phyloP scores from a whole-genome alignment of 1,140 invertebrate genomes.

The Drosophila seguyi region DNA sequence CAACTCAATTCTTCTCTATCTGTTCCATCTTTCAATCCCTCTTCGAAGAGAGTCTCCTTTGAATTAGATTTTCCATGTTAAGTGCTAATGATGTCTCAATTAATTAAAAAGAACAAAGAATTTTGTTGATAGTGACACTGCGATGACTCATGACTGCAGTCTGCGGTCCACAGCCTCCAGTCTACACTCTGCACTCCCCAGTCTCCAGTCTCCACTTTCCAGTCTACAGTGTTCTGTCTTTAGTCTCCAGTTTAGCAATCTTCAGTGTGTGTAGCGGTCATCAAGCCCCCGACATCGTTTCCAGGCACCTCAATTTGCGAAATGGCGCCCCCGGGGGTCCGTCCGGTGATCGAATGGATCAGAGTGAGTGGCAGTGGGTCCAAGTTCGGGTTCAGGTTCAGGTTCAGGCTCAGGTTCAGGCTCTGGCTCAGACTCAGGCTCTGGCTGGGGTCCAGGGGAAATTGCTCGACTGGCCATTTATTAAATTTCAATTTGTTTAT shows the following conservation, averaged over 20 bases:
- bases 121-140: not conserved
- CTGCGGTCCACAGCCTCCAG: not conserved
- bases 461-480: constrained; percentile 49
- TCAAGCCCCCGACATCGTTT: constrained; percentile 27
- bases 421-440: not conserved
- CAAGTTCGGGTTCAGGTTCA: constrained; percentile 1
- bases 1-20: not conserved
- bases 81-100: constrained; percentile 3
- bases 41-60: not conserved
- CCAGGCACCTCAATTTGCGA: constrained; percentile 41
- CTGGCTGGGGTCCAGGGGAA: constrained; percentile 17
- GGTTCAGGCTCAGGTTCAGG: constrained; percentile 2
- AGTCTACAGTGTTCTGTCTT: too few relatives aligned
- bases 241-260: not conserved
- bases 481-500: constrained; percentile 67
- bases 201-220: not conserved
- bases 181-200: not conserved
- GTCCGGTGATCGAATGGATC: constrained; percentile 41
- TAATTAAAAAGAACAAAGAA: constrained; percentile 2
- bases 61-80: not conserved
- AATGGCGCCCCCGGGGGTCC: constrained; percentile 40
- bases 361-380: constrained; percentile 12
- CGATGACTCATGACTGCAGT: constrained; percentile 10
- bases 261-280: constrained; percentile 1
- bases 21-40: too few relatives aligned